Conservation (phyloP, 2,888 invertebrate species). For the Colletes collaris region DNA sequence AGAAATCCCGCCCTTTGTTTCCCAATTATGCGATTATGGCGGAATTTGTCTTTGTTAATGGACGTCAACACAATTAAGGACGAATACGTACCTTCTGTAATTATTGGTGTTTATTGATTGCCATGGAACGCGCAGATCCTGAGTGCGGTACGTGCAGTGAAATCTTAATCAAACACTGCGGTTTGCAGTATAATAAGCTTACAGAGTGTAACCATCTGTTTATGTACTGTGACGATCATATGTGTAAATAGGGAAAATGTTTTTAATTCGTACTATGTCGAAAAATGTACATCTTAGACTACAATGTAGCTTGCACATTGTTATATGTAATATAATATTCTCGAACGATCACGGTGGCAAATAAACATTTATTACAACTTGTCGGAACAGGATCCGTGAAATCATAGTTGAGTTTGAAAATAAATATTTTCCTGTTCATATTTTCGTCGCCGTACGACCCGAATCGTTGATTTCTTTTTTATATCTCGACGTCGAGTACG, state of each 20-base stretch:
- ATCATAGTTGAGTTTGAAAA: too few relatives aligned
- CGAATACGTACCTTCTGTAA: slow-evolving; percentile 36
- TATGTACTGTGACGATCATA: not conserved
- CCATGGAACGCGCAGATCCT: slow-evolving; percentile 40
- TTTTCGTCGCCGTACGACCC: not conserved
- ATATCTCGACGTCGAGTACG: not conserved
- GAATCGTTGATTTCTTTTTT: slow-evolving; percentile 34
- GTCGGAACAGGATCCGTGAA: too few relatives aligned
- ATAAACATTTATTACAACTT: too few relatives aligned
- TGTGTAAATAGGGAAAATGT: too few relatives aligned
- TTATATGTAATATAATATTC: too few relatives aligned
- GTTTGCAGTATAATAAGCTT: slow-evolving; percentile 35
- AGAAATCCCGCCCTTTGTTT: slow-evolving; percentile 14
- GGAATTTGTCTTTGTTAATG: slow-evolving; percentile 27
- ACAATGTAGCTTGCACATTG: too few relatives aligned
- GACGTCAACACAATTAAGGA: slow-evolving; percentile 23
- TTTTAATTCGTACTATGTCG: too few relatives aligned
- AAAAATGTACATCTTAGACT: too few relatives aligned
- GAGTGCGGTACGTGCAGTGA: slow-evolving; percentile 30
- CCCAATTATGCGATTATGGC: not conserved
- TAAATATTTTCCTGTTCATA: too few relatives aligned
- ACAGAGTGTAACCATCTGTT: slow-evolving; percentile 16
- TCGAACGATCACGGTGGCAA: too few relatives aligned
- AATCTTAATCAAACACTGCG: slow-evolving; percentile 45
- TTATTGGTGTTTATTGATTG: slow-evolving; percentile 54